Conservation (phyloP, 1,140 invertebrate species). For the Drosophila watanabei region DNA sequence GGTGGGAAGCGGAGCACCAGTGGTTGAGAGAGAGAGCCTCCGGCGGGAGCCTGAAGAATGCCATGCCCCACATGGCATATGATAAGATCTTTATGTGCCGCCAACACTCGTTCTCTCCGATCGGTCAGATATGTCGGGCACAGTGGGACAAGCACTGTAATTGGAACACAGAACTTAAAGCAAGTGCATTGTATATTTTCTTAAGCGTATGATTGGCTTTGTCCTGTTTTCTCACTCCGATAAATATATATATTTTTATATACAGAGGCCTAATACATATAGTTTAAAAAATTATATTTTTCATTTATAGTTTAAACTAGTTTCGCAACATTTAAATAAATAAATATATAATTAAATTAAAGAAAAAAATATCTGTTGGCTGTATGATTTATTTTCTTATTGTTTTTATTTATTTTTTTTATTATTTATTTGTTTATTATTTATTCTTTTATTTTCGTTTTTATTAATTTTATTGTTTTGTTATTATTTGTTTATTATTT, state of each 20-base stretch:
- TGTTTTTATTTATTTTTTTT: background rate
- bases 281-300: background rate
- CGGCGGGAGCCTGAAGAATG: conserved; percentile 23
- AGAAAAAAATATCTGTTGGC: too few relatives aligned
- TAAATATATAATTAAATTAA: background rate
- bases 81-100: conserved; percentile 41
- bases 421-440: too few relatives aligned
- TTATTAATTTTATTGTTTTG: background rate
- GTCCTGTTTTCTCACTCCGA: background rate
- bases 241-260: background rate
- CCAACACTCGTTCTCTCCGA: conserved; percentile 18
- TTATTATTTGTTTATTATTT: too few relatives aligned
- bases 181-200: background rate
- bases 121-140: conserved; percentile 15
- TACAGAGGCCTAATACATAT: background rate
- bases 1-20: conserved; percentile 16
- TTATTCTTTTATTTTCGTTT: background rate
- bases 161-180: background rate
- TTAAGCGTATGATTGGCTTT: too few relatives aligned
- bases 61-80: conserved; percentile 20
- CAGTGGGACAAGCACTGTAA: background rate
- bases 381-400: background rate
- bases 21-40: background rate
- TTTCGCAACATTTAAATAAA: background rate
- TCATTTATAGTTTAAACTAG: background rate